Base-by-base conservation (phyloP, 1,140 invertebrate species). In the Araneus ventricosus region DNA sequence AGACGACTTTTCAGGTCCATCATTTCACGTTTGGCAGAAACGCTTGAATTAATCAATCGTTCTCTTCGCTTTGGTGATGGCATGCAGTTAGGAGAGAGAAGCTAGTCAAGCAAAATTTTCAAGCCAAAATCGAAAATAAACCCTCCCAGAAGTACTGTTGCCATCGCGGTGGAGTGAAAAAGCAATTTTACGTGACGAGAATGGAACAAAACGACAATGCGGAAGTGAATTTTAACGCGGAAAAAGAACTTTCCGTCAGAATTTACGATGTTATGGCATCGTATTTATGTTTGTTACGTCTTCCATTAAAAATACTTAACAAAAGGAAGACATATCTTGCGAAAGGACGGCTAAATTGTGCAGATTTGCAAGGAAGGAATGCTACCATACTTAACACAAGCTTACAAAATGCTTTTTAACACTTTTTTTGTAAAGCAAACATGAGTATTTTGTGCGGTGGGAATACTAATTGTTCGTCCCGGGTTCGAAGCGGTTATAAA, bases 21-120 rank as follows among this genome's bases (percentile, higher is more conserved):
- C 70, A 37, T 1, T 30, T 34, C 67, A 34, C 30, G 34, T 37
- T 8, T 30, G 17, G 30, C 20, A 75, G 30, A 75, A 75, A 75
- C 34, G 70, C 70, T 34, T 34, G 34, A 34, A 75, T 75, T 75
- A 75, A 75, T 75, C 70, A 75, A 75, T 37, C 27, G 27, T 75
- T 75, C 30, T 75, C 34, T 37, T 34, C 63, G 63, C 70, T 20
- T 52, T 20, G 30, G 27, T 20, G 30, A 75, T 75, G 70, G 34
- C 70, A 37, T 14, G 8, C 70, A 30, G 30, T 75, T 22, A 5
- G 14, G 70, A 75, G 14, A 34, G 70, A 30, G 27, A 34, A 75
- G 30, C 37, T 34, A 34, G 30, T 34, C 20, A 14, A 52, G 45
- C 45, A 52, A 52, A 52, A 52, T 52, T 52, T n/a, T 14, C 10